A percentile compares a stretch with the other conserved stretches of the same genome.
Evolutionary conservation across 2,113 vertebrate genomes (phyloP).

Genomic region (Sterrhoptilus dennistouni): DNA sequence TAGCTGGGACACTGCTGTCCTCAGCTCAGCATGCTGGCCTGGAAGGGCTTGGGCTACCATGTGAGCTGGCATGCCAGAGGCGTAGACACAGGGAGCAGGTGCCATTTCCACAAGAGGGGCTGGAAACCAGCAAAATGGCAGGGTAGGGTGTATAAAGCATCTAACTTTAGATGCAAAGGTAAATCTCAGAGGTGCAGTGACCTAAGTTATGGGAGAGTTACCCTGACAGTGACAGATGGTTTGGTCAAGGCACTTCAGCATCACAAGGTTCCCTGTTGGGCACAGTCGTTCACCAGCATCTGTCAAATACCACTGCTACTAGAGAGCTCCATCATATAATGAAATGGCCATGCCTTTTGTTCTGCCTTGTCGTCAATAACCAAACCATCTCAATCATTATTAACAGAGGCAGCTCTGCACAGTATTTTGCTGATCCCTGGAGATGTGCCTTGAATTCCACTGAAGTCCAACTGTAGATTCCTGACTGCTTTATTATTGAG

Average conservation of each 20-base stretch:
- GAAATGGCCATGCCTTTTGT: neutral
- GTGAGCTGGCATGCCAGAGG: neutral
- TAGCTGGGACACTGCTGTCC: neutral
- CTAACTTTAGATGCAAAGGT: neutral
- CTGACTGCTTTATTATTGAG: neutral
- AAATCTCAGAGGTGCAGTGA: neutral
- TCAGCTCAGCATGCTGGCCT: rapidly evolving
- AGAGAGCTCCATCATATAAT: neutral
- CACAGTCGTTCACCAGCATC: neutral
- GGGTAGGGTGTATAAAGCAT: neutral
- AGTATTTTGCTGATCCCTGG: neutral
- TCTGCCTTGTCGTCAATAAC: neutral
- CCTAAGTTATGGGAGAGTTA: neutral
- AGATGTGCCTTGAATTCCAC: neutral
- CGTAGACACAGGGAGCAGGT: rapidly evolving
- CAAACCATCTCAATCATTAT: neutral
- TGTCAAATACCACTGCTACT: neutral
- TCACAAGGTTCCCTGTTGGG: neutral
- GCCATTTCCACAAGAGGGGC: neutral
- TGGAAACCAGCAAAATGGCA: neutral
- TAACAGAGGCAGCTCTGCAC: neutral
- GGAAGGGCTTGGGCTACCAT: neutral
- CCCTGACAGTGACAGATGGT: neutral
- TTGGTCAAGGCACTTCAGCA: neutral
- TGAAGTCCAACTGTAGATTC: neutral